Evolutionary conservation across 2,888 invertebrate genomes (phyloP).

Genomic region (Cerceris ruficornis): DNA sequence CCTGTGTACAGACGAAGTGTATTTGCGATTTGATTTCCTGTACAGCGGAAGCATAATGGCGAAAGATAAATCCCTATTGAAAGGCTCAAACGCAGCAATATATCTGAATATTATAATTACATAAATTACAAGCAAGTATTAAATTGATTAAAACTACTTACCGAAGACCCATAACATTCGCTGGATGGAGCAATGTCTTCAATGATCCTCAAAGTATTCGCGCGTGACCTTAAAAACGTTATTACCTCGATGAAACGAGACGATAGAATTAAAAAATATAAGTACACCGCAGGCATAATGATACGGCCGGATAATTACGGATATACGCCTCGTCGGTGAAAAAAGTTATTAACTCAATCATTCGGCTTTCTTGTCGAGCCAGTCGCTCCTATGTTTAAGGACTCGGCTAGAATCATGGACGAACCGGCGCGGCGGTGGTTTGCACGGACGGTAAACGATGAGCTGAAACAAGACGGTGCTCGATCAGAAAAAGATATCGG

Average conservation of each 20-base stretch:
- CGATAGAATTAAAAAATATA: background rate
- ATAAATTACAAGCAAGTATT: too few species aligned
- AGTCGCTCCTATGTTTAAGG: conserved; percentile 1
- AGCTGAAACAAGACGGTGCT: conserved; percentile 12
- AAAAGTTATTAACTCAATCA: conserved; percentile 15
- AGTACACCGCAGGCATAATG: background rate
- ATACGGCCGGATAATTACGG: background rate
- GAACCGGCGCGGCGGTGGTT: background rate
- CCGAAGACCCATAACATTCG: background rate
- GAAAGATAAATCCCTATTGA: too few species aligned
- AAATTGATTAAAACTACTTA: too few species aligned
- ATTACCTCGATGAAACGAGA: background rate
- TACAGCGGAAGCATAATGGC: too few species aligned
- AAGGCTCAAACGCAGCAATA: too few species aligned
- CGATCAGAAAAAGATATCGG: conserved; percentile 29
- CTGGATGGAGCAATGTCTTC: background rate
- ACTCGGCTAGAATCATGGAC: background rate
- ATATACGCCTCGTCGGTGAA: background rate
- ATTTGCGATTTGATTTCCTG: too few species aligned
- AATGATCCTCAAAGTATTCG: too few species aligned
- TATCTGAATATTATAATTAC: too few species aligned
- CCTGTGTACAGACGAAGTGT: too few species aligned
- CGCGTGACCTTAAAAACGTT: too few species aligned
- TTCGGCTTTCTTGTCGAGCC: conserved; percentile 1
- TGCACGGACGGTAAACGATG: background rate